These are phyloP conservation scores for Oscheius myriophilus DNA, from an alignment of 2,888 invertebrate genomes.

Conservation along the genomic window DNA sequence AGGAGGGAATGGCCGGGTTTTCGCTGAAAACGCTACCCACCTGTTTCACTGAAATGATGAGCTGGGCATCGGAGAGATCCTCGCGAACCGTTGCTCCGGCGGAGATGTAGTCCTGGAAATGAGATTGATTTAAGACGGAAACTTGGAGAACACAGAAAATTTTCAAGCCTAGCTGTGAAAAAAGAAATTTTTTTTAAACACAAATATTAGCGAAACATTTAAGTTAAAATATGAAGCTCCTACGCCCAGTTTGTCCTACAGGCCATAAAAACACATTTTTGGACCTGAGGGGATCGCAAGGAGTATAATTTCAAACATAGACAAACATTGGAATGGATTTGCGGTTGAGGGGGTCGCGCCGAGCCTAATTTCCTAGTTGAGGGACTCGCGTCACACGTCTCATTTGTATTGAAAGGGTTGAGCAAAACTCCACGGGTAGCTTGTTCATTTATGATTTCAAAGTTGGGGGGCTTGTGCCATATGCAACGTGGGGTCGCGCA, in stretches of 20 bases:
- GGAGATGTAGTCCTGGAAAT: conserved; percentile 83
- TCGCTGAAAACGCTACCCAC: conserved; percentile 71
- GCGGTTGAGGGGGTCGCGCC: background rate
- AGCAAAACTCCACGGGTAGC: background rate
- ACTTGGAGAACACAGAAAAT: background rate
- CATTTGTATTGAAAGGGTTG: background rate
- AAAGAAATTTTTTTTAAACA: no score
- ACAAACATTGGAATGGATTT: no score
- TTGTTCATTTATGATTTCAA: no score
- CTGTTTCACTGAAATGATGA: conserved; percentile 97
- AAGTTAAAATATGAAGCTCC: no score
- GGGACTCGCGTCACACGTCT: background rate
- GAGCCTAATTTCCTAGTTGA: background rate
- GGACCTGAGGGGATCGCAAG: no score
- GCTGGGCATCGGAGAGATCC: conserved; percentile 92
- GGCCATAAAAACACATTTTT: no score
- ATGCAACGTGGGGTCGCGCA: no score
- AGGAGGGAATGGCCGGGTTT: no score
- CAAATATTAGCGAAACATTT: no score
- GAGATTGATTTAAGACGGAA: background rate
- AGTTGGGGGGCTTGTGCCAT: no score
- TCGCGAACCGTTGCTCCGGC: conserved; percentile 93
- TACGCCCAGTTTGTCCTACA: no score
- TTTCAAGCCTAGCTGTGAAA: background rate
- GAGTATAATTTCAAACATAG: no score